A percentile compares a stretch with the other conserved stretches of the same genome.
Evolutionary conservation across 2,888 invertebrate genomes (phyloP).

Genomic region (Xanthia icteritia): DNA sequence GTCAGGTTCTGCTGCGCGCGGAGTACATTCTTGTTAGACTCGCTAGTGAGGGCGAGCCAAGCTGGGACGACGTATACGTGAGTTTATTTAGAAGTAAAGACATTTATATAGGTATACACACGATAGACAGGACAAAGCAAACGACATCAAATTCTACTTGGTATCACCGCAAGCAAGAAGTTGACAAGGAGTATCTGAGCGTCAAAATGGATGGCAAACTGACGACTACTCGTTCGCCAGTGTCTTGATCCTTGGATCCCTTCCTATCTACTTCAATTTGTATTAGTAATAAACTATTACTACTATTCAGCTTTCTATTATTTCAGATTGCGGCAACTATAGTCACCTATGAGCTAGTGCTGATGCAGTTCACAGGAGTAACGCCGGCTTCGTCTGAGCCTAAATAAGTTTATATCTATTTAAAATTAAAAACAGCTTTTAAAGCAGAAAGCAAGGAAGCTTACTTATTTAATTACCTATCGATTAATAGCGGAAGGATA

Average conservation of each 20-base stretch:
- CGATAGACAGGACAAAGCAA: too few species aligned
- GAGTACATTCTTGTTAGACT: too few species aligned
- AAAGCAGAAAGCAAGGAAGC: background rate
- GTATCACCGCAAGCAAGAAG: too few species aligned
- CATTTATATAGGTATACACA: too few species aligned
- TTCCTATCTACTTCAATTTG: background rate
- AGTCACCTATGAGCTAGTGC: conserved; percentile 82
- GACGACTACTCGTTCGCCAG: too few species aligned
- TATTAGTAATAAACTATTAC: background rate
- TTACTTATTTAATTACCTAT: background rate
- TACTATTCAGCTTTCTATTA: conserved; percentile 6
- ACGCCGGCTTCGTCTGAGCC: conserved; percentile 53
- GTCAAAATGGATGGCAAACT: too few species aligned
- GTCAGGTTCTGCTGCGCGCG: too few species aligned
- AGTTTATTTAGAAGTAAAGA: too few species aligned
- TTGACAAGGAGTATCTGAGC: too few species aligned
- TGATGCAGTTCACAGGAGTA: conserved; percentile 84
- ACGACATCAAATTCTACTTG: too few species aligned
- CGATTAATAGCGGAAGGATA: background rate
- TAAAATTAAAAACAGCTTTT: background rate
- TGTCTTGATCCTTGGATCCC: background rate
- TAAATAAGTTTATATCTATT: background rate
- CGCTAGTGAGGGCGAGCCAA: too few species aligned
- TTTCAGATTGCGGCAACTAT: conserved; percentile 70
- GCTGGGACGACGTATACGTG: too few species aligned